Evolutionary conservation across 2,113 vertebrate species (phyloP).

Genomic region (Sylvia atricapilla): DNA sequence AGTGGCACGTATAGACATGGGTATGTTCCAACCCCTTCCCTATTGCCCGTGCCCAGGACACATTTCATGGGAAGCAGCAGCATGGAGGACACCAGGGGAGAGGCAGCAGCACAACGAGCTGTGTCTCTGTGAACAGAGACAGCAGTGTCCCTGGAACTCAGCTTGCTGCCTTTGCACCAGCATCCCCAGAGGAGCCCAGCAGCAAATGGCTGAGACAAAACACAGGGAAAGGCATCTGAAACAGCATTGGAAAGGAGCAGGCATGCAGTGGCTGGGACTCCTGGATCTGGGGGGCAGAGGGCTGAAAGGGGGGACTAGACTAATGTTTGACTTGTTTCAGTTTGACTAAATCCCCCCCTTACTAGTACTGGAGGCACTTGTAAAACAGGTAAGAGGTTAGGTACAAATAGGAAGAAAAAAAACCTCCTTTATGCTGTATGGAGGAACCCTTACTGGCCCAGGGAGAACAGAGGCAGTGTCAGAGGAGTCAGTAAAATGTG

Average conservation of each 20-base stretch:
- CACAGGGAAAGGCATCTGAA: neutral
- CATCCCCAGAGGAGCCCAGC: neutral
- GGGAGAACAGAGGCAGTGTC: neutral
- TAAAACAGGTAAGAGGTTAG: neutral
- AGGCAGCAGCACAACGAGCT: neutral
- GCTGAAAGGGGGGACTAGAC: neutral
- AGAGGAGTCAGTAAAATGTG: neutral
- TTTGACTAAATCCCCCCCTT: neutral
- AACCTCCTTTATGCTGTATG: too few relatives aligned
- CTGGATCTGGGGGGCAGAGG: neutral
- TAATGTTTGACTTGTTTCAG: neutral
- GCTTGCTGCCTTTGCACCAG: neutral
- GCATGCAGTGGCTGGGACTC: neutral
- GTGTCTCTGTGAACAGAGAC: neutral
- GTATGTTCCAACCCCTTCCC: neutral
- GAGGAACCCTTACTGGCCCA: neutral
- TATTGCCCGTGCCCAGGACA: neutral
- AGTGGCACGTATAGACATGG: neutral
- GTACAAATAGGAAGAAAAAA: neutral
- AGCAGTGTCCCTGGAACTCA: accelerated
- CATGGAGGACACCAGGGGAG: neutral
- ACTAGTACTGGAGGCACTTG: neutral
- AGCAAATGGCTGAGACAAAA: accelerated
- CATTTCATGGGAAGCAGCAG: neutral
- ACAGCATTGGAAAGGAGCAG: accelerated